Conservation (phyloP, 2,888 invertebrate genomes). For the Oegoconia quadripuncta region DNA sequence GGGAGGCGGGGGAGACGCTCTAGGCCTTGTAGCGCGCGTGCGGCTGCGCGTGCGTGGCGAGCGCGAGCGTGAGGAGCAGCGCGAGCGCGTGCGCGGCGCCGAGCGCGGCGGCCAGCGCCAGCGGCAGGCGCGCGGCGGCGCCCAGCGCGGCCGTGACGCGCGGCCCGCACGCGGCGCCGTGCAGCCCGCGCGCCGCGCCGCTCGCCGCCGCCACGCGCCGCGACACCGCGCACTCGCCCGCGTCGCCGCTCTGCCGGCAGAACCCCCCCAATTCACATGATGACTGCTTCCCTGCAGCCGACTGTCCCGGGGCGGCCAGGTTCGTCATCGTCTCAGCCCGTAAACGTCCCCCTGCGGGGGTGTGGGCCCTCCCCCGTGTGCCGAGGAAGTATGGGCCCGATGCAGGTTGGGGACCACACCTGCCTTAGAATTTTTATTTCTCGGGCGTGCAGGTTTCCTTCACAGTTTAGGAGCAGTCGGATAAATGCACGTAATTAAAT, state of each 20-base stretch:
- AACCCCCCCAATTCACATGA: too few relatives aligned
- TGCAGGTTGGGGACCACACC: too few relatives aligned
- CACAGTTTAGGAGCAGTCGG: too few relatives aligned
- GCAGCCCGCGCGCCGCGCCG: conserved; percentile 34
- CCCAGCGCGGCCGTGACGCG: conserved; percentile 44
- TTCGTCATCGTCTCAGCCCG: too few relatives aligned
- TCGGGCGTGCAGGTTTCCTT: too few relatives aligned
- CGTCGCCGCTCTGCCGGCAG: conserved; percentile 18
- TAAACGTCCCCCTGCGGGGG: too few relatives aligned
- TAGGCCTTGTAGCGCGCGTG: conserved; percentile 52
- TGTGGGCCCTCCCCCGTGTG: too few relatives aligned
- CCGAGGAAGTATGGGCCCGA: too few relatives aligned
- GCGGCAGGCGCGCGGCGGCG: conserved; percentile 40
- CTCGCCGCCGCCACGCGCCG: conserved; percentile 42
- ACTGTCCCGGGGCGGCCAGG: too few relatives aligned
- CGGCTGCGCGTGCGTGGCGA: conserved; percentile 54
- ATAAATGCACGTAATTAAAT: too few relatives aligned
- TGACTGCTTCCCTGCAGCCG: too few relatives aligned
- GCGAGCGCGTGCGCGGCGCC: conserved; percentile 51
- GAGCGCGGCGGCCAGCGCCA: conserved; percentile 48
- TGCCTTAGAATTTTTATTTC: too few relatives aligned
- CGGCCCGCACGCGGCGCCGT: conserved; percentile 44
- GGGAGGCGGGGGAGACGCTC: conserved; percentile 3
- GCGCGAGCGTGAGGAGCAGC: conserved; percentile 58
- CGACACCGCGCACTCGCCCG: conserved; percentile 31